Evolutionary conservation across 2,888 invertebrate genomes (phyloP).

Genomic region (Zootermopsis nevadensis): DNA sequence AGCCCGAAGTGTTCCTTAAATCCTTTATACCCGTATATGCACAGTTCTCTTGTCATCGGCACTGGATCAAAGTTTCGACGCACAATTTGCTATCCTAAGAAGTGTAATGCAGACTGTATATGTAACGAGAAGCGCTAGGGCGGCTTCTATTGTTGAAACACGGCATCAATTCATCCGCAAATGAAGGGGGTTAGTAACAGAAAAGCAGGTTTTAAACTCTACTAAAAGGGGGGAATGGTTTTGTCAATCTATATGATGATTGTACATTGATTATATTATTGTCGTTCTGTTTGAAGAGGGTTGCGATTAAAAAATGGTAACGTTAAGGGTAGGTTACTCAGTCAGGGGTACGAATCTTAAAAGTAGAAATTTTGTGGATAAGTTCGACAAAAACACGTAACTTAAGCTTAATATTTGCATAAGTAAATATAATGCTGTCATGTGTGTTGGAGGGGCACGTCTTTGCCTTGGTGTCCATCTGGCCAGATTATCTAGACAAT

Average conservation of each 20-base stretch:
- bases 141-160: not conserved
- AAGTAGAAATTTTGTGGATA: not conserved
- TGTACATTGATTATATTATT: conserved; percentile 27
- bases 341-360: not conserved
- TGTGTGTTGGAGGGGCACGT: not conserved
- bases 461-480: not conserved
- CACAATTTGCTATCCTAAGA: not conserved
- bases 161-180: conserved; percentile 6
- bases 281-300: conserved; percentile 30
- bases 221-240: conserved; percentile 16
- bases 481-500: not conserved
- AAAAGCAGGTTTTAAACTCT: conserved; percentile 15
- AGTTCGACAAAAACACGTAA: not conserved
- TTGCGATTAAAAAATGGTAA: conserved; percentile 29
- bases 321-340: not conserved
- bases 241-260: conserved; percentile 39
- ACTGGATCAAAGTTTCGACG: conserved; percentile 19
- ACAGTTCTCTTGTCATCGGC: not conserved
- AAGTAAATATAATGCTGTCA: not conserved
- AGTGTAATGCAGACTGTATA: conserved; percentile 2
- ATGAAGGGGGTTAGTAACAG: conserved; percentile 8
- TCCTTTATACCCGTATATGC: too few species aligned
- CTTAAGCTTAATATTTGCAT: too few species aligned
- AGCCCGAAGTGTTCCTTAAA: too few species aligned
- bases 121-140: not conserved